Conservation (phyloP, 2,797 vertebrate genomes). For the Gallinago solitaria region DNA sequence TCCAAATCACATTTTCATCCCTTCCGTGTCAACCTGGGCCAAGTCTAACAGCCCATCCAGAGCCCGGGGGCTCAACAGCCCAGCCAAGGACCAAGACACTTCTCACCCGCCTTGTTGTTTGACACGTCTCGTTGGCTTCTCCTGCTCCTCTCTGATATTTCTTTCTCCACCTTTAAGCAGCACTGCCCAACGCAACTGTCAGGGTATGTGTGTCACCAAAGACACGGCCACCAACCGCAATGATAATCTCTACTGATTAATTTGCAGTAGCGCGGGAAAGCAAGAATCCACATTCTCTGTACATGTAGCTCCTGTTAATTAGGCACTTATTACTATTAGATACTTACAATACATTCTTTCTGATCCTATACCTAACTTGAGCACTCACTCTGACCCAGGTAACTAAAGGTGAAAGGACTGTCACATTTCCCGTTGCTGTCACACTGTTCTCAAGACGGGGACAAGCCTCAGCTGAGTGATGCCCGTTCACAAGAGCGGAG, state of each 20-base stretch:
- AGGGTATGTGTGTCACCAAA: accelerated
- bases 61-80: neutral
- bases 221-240: neutral
- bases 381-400: neutral
- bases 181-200: neutral
- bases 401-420: neutral
- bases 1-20: neutral
- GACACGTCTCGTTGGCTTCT: neutral
- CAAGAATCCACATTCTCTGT: neutral
- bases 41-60: neutral
- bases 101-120: accelerated
- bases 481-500: neutral
- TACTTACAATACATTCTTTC: neutral
- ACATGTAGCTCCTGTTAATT: neutral
- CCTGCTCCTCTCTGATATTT: neutral
- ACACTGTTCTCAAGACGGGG: accelerated
- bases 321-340: neutral
- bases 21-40: neutral
- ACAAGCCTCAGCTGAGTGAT: neutral
- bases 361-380: neutral
- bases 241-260: neutral
- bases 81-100: neutral
- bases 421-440: neutral
- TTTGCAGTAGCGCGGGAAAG: neutral
- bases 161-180: neutral